Percentiles rank a stretch among this genome's conserved stretches.
These are phyloP conservation scores for Mellilla xanthometata DNA, from an alignment of 2,888 invertebrate genomes.

Conservation along the genomic window DNA sequence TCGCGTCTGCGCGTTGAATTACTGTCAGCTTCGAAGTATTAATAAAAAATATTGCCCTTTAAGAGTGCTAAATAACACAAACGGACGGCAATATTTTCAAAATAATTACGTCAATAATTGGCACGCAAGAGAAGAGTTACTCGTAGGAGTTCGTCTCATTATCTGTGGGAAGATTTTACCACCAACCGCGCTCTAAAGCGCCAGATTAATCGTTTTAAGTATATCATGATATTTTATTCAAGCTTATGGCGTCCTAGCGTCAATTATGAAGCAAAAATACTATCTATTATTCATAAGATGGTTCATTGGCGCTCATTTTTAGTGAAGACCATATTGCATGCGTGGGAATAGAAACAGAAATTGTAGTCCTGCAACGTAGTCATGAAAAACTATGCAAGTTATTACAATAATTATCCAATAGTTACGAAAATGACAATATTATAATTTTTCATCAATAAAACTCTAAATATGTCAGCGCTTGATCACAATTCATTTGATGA, in stretches of 20 bases:
- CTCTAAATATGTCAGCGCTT: too few relatives aligned
- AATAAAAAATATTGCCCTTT: conserved; percentile 71
- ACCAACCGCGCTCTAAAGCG: conserved; percentile 79
- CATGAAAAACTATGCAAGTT: too few relatives aligned
- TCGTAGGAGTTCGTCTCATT: conserved; percentile 68
- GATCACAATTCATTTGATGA: too few relatives aligned
- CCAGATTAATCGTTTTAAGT: conserved; percentile 78
- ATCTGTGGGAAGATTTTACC: conserved; percentile 71
- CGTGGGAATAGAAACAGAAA: conserved; percentile 29
- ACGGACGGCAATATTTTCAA: conserved; percentile 75
- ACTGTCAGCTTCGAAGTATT: conserved; percentile 51
- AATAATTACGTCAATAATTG: conserved; percentile 82
- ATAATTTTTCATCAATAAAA: too few relatives aligned
- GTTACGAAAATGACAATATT: too few relatives aligned
- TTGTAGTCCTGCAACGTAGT: not conserved
- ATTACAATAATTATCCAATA: too few relatives aligned
- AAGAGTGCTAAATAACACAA: conserved; percentile 70
- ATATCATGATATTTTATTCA: conserved; percentile 70
- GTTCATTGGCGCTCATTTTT: conserved; percentile 30
- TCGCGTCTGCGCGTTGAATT: conserved; percentile 46
- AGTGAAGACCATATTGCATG: conserved; percentile 56
- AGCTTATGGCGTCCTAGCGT: conserved; percentile 44
- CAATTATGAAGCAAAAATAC: conserved; percentile 77
- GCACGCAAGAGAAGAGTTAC: conserved; percentile 62
- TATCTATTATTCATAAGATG: conserved; percentile 66